These are phyloP conservation scores for Synaphobranchus kaupii DNA, from an alignment of 2,797 vertebrate genomes.

Conservation along the genomic window DNA sequence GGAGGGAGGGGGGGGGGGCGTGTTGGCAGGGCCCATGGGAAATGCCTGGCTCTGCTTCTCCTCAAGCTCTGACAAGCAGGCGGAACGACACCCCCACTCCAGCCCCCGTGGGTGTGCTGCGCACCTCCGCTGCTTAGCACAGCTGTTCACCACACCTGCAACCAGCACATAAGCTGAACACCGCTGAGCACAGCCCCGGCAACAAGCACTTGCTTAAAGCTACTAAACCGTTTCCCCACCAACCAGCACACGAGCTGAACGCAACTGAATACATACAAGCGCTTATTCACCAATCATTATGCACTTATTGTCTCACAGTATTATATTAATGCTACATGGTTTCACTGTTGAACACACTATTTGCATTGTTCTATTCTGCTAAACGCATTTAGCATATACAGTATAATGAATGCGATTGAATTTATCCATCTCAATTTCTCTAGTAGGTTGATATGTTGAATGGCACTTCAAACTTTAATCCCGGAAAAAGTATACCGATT, in stretches of 20 bases:
- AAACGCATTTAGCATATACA: not conserved
- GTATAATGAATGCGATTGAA: not conserved
- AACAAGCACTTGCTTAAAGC: not conserved
- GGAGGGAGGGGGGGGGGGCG: not conserved
- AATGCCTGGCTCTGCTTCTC: constrained; percentile 75
- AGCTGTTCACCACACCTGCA: constrained; percentile 61
- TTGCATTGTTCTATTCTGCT: not conserved
- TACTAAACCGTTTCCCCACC: not conserved
- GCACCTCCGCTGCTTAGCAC: constrained; percentile 55
- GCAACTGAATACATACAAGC: not conserved
- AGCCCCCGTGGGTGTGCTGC: constrained; percentile 62
- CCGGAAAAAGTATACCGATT: not conserved
- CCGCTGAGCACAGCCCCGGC: constrained; percentile 47
- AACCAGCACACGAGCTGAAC: not conserved
- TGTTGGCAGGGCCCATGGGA: constrained; percentile 72
- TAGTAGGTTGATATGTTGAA: not conserved
- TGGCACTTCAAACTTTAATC: not conserved
- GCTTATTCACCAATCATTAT: not conserved
- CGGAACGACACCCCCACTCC: constrained; percentile 64
- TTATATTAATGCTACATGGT: not conserved
- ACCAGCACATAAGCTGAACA: constrained; percentile 36
- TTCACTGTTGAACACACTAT: not conserved
- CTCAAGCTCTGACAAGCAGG: constrained; percentile 76
- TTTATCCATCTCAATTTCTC: not conserved
- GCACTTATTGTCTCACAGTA: not conserved